Evolutionary conservation across 30 jellyfish, hydroid and myxozoan species (phyloP).

Genomic region (Chironex yamaguchii): DNA sequence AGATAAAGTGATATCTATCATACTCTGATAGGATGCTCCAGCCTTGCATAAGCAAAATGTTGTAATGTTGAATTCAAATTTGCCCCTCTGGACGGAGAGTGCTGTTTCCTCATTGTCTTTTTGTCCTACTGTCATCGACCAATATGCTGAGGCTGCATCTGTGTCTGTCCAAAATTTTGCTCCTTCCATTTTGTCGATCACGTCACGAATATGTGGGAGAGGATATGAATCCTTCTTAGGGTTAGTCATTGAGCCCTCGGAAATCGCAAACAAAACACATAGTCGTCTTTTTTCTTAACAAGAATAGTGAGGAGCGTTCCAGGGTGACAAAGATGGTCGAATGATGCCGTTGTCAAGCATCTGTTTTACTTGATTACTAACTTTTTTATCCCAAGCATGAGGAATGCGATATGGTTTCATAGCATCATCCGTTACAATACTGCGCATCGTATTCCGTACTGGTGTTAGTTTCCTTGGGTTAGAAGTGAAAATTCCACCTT

Average conservation of each 20-base stretch:
- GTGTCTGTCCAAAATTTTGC: constrained; percentile 64
- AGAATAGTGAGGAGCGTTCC: constrained; percentile 59
- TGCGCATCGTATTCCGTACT: constrained; percentile 14
- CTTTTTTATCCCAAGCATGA: constrained; percentile 62
- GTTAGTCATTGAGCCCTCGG: constrained; percentile 36
- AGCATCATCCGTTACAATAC: constrained; percentile 31
- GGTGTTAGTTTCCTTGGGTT: constrained; percentile 59
- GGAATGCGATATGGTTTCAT: constrained; percentile 62
- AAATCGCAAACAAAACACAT: constrained; percentile 58
- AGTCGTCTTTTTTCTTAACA: constrained; percentile 49
- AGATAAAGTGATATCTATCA: constrained; percentile 51
- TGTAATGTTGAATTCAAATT: constrained; percentile 53
- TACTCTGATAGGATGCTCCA: constrained; percentile 65
- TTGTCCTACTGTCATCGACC: constrained; percentile 55
- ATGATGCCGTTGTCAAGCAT: constrained; percentile 52
- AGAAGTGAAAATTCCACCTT: constrained; percentile 32
- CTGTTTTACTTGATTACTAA: constrained; percentile 27
- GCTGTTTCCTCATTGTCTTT: constrained; percentile 64
- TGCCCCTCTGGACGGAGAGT: constrained; percentile 55
- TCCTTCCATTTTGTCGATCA: constrained; percentile 58
- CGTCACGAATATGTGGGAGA: constrained; percentile 64
- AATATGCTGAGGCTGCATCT: constrained; percentile 69
- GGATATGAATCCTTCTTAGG: constrained; percentile 67
- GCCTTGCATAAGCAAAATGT: constrained; percentile 41
- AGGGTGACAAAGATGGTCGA: constrained; percentile 54